Percentiles rank a stretch among this genome's conserved stretches.
phyloP scores from a whole-genome alignment of 2,113 vertebrate species.

The Spizaetus ornatus region DNA sequence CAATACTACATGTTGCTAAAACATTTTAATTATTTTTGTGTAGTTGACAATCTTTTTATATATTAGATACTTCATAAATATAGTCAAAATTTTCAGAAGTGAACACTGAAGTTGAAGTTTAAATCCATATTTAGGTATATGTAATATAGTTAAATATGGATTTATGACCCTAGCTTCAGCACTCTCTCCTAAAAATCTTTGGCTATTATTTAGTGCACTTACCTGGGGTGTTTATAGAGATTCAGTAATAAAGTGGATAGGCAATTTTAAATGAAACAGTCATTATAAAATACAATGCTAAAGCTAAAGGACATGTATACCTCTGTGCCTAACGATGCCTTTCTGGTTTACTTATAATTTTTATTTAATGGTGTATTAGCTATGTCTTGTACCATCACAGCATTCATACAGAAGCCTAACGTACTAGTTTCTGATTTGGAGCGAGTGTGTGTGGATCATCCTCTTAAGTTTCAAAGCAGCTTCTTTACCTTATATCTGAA shows the following conservation, averaged over 20 bases:
- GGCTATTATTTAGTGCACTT: neutral
- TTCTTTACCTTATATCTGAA: neutral
- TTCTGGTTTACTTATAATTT: neutral
- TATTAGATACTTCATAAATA: neutral
- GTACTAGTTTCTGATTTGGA: neutral
- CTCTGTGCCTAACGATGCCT: neutral
- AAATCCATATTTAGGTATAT: neutral
- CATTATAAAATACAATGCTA: neutral
- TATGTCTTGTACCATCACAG: neutral
- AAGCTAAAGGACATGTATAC: neutral
- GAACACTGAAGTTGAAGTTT: neutral
- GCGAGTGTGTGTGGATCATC: neutral
- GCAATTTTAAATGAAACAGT: neutral
- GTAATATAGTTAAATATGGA: neutral
- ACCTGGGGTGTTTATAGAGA: neutral
- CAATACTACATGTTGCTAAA: neutral
- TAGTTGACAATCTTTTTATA: neutral
- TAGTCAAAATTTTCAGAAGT: neutral
- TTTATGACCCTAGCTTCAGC: neutral
- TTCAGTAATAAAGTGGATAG: neutral
- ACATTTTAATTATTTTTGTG: neutral
- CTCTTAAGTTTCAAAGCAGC: conserved; percentile 3
- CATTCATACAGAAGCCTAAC: neutral
- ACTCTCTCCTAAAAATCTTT: neutral
- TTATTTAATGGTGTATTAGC: neutral